phyloP scores from a whole-genome alignment of 2,113 vertebrate species.

The Alethe castanea region DNA sequence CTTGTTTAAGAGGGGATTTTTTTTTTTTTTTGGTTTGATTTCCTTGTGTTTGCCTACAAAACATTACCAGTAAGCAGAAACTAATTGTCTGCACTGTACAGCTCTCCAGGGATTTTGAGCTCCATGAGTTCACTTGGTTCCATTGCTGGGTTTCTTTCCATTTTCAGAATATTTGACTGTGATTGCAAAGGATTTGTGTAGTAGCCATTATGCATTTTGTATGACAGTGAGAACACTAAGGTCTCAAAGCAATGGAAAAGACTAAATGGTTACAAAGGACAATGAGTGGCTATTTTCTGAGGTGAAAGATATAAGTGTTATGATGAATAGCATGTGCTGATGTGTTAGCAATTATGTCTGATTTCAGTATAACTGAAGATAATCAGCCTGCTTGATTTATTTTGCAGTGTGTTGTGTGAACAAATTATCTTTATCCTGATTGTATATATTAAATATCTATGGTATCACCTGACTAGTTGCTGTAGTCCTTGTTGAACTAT shows the following conservation, averaged over 20 bases:
- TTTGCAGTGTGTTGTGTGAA: neutral
- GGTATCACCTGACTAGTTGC: neutral
- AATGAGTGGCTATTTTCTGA: neutral
- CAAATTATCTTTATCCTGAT: neutral
- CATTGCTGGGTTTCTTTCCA: neutral
- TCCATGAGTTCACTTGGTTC: neutral
- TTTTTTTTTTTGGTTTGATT: neutral
- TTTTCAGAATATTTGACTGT: conserved; percentile 1
- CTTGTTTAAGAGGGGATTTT: neutral
- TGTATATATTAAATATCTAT: neutral
- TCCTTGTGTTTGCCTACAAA: neutral
- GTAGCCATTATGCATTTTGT: neutral
- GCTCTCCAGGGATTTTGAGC: neutral
- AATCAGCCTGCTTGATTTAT: neutral
- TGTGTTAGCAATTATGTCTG: neutral
- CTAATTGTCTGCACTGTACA: conserved; percentile 15
- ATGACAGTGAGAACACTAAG: neutral
- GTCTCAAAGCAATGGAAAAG: neutral
- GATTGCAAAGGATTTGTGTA: conserved; percentile 24
- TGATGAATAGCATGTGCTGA: neutral
- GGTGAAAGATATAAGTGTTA: neutral
- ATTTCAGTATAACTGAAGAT: neutral
- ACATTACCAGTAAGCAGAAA: conserved; percentile 5
- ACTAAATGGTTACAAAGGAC: neutral
- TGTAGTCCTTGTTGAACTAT: neutral